phyloP scores from a whole-genome alignment of 2,797 vertebrate genomes.

The Psittacula derbiana region DNA sequence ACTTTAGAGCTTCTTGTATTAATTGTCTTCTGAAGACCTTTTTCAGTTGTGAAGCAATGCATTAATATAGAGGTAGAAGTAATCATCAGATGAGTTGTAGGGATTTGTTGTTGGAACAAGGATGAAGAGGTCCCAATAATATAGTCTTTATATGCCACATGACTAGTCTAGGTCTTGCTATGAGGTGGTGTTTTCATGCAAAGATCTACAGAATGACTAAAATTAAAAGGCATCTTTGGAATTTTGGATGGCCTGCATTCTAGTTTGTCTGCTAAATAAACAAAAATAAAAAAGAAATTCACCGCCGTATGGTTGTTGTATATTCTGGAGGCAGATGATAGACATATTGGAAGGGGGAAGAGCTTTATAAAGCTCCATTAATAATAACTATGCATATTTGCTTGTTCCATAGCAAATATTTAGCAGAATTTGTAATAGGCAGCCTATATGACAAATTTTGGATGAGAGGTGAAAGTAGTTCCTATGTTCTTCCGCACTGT shows the following conservation, averaged over 20 bases:
- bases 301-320: not conserved
- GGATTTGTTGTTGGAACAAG: not conserved
- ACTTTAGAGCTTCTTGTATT: not conserved
- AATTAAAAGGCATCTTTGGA: not conserved
- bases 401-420: slow-evolving; percentile 6
- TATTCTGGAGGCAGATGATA: not conserved
- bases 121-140: not conserved
- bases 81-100: not conserved
- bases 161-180: not conserved
- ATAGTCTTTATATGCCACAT: not conserved
- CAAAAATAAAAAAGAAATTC: not conserved
- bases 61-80: not conserved
- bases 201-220: not conserved
- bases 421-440: not conserved
- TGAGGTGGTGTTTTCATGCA: not conserved
- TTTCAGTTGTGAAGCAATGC: not conserved
- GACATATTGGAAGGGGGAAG: not conserved
- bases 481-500: not conserved
- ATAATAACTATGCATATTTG: not conserved
- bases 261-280: not conserved
- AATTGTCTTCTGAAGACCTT: not conserved
- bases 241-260: not conserved
- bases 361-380: not conserved
- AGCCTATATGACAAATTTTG: slow-evolving; percentile 20
- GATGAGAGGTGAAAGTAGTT: slow-evolving; percentile 28